Conservation (phyloP, 2,888 invertebrate genomes). For the Agonopterix subpropinquella region DNA sequence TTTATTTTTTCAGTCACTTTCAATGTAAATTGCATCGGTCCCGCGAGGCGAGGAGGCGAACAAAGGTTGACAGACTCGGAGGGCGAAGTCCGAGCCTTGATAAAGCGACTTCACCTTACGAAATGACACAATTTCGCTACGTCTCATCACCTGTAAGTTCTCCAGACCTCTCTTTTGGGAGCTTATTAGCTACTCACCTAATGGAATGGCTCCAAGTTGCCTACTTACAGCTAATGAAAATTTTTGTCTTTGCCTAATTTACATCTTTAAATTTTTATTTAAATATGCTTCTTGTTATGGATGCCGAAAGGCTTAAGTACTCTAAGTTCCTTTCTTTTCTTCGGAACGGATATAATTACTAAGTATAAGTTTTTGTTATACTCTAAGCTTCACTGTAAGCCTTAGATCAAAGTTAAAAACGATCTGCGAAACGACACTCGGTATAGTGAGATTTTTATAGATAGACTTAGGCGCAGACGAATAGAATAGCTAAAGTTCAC, state of each 20-base stretch:
- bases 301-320: too few relatives aligned
- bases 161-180: slow-evolving; percentile 1
- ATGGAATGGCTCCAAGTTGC: neutral
- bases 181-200: slow-evolving; percentile 3
- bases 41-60: slow-evolving; percentile 34
- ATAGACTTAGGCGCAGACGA: too few relatives aligned
- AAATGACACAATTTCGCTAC: slow-evolving; percentile 27
- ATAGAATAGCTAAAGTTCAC: too few relatives aligned
- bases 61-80: slow-evolving; percentile 23
- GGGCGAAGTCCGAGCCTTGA: slow-evolving; percentile 9
- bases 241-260: neutral
- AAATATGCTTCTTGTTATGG: too few relatives aligned
- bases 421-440: too few relatives aligned
- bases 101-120: slow-evolving; percentile 18
- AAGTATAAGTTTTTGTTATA: too few relatives aligned
- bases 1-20: slow-evolving; percentile 35
- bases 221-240: slow-evolving; percentile 1
- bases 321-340: too few relatives aligned
- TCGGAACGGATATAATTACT: too few relatives aligned
- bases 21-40: slow-evolving; percentile 47
- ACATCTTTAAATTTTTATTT: too few relatives aligned
- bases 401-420: too few relatives aligned
- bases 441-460: too few relatives aligned
- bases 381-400: too few relatives aligned
- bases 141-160: slow-evolving; percentile 20